Percentiles rank a stretch among this genome's conserved stretches.
Conservation (phyloP, 2,888 invertebrate genomes). For the Alentia gelatinosa region DNA sequence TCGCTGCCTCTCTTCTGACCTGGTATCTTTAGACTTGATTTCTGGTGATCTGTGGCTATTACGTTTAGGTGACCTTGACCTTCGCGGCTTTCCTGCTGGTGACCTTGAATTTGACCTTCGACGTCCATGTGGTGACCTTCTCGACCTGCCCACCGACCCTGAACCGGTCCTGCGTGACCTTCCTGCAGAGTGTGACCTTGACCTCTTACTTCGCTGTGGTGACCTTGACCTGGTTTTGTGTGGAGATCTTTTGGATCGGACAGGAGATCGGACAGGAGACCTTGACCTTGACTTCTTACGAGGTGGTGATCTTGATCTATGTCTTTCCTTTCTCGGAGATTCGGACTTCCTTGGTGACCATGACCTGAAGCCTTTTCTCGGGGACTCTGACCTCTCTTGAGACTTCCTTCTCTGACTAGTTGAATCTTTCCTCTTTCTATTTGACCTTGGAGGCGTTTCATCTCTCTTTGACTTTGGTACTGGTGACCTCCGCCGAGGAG, state of each 20-base stretch:
- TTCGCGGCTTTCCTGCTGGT: background rate
- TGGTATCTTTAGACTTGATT: background rate
- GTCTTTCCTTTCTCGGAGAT: background rate
- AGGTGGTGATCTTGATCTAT: background rate
- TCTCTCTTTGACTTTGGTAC: background rate
- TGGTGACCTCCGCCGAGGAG: background rate
- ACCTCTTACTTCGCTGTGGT: background rate
- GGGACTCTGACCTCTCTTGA: background rate
- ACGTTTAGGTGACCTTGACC: constrained; percentile 27
- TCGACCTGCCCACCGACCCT: background rate
- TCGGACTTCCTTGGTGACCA: background rate
- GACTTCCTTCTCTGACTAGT: background rate
- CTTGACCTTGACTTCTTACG: background rate
- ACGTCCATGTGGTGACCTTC: background rate
- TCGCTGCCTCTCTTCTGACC: background rate
- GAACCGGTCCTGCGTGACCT: background rate
- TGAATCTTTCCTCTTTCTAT: background rate
- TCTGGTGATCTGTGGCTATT: background rate
- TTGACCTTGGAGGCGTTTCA: constrained; percentile 7
- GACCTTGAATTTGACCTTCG: background rate
- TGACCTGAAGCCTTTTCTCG: background rate
- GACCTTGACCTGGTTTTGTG: constrained; percentile 5
- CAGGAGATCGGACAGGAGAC: background rate
- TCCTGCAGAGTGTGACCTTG: background rate
- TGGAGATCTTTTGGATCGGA: background rate